phyloP scores from a whole-genome alignment of 1,140 invertebrate genomes.

The Drosophila kepulauana region DNA sequence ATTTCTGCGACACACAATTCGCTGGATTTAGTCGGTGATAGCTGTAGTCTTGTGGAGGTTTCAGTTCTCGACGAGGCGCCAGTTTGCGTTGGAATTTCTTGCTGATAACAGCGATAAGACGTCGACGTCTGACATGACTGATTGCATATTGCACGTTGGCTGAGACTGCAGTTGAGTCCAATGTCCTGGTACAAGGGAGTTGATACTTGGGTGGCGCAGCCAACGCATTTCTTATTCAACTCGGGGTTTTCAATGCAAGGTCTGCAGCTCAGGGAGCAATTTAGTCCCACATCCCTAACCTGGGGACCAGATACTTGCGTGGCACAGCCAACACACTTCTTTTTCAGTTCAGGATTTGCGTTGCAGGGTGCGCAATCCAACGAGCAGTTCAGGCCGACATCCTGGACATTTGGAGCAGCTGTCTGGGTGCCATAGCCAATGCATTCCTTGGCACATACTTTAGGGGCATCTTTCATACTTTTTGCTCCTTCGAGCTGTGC shows the following conservation, averaged over 20 bases:
- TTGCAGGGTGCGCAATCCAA: background rate
- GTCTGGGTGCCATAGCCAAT: background rate
- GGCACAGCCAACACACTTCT: background rate
- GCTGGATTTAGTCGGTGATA: background rate
- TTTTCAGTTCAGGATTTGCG: background rate
- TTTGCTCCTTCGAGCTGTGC: background rate
- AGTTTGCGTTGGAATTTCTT: background rate
- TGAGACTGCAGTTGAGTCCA: background rate
- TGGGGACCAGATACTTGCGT: background rate
- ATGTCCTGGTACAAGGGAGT: background rate
- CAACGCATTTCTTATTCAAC: background rate
- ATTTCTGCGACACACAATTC: background rate
- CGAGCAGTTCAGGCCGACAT: background rate
- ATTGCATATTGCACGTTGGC: background rate
- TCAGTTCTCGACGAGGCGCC: background rate
- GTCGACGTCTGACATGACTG: background rate
- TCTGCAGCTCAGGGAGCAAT: background rate
- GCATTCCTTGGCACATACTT: background rate
- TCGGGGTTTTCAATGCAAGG: background rate
- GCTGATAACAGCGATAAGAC: background rate
- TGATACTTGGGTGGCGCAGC: background rate
- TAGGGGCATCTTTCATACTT: background rate
- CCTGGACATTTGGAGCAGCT: background rate
- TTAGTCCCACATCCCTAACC: background rate
- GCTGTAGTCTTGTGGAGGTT: background rate